phyloP scores from a whole-genome alignment of 2,113 vertebrate species.

The Grus americana region DNA sequence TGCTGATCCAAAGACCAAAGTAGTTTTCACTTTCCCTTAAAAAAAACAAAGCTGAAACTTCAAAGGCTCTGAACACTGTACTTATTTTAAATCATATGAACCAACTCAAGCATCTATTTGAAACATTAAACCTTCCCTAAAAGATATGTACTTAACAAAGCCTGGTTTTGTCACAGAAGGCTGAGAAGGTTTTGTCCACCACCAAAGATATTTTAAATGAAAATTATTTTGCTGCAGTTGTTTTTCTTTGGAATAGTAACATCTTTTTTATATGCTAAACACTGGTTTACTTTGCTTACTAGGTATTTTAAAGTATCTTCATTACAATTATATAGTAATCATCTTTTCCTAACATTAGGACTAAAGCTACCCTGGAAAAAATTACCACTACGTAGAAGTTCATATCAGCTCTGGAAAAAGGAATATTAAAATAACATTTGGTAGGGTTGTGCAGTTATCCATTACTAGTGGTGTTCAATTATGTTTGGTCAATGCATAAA shows the following conservation, averaged over 20 bases:
- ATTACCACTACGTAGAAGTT: not conserved
- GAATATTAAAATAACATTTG: not conserved
- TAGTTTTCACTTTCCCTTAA: not conserved
- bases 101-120: not conserved
- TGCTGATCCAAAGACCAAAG: not conserved
- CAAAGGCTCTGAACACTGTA: not conserved
- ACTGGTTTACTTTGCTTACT: not conserved
- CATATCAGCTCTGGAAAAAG: not conserved
- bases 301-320: not conserved
- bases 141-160: not conserved
- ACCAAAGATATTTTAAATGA: not conserved
- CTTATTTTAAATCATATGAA: not conserved
- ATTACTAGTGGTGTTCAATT: not conserved
- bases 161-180: not conserved
- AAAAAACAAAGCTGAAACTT: not conserved
- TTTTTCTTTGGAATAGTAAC: not conserved
- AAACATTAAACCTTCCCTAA: not conserved
- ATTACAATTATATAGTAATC: not conserved
- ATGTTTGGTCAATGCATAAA: not conserved
- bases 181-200: not conserved
- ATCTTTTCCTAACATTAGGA: not conserved
- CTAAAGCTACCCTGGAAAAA: not conserved
- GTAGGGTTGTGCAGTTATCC: not conserved
- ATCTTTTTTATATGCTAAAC: not conserved
- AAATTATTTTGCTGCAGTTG: not conserved